A percentile compares a stretch with the other conserved stretches of the same genome.
Evolutionary conservation across 2,888 invertebrate genomes (phyloP).

Genomic region (Leptothorax acervorum): DNA sequence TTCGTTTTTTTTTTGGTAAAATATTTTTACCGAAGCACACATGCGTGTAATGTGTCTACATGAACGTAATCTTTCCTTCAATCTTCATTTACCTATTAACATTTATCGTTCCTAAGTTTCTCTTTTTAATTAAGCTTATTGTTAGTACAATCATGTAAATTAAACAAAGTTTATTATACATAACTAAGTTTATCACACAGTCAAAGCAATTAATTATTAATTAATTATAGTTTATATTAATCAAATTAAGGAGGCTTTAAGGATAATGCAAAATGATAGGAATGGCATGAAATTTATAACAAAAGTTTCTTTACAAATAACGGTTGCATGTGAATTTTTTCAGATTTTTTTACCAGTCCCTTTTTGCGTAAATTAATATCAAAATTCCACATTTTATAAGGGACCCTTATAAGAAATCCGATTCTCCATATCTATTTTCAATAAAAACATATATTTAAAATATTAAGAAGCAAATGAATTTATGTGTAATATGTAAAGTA

Average conservation of each 20-base stretch:
- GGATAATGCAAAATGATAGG: too few species aligned
- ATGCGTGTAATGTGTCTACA: not conserved
- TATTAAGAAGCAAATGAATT: too few species aligned
- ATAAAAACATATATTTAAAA: too few species aligned
- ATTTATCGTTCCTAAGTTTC: not conserved
- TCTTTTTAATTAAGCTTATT: not conserved
- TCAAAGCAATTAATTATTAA: not conserved
- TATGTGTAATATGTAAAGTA: too few species aligned
- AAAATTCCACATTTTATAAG: too few species aligned
- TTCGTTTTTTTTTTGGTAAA: not conserved
- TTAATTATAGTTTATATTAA: slow-evolving; percentile 22
- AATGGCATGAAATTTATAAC: too few species aligned
- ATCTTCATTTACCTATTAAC: not conserved
- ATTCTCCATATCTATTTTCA: too few species aligned
- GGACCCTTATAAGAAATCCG: too few species aligned
- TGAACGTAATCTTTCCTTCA: not conserved
- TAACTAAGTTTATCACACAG: not conserved
- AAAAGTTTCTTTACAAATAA: too few species aligned
- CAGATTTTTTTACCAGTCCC: too few species aligned
- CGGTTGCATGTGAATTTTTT: too few species aligned
- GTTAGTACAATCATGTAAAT: not conserved
- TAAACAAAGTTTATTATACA: not conserved
- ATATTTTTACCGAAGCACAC: not conserved
- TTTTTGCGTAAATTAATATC: too few species aligned
- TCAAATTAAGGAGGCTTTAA: not conserved